Evolutionary conservation across 2,797 vertebrate genomes (phyloP).

Genomic region (Poeciliopsis paucimaculata): DNA sequence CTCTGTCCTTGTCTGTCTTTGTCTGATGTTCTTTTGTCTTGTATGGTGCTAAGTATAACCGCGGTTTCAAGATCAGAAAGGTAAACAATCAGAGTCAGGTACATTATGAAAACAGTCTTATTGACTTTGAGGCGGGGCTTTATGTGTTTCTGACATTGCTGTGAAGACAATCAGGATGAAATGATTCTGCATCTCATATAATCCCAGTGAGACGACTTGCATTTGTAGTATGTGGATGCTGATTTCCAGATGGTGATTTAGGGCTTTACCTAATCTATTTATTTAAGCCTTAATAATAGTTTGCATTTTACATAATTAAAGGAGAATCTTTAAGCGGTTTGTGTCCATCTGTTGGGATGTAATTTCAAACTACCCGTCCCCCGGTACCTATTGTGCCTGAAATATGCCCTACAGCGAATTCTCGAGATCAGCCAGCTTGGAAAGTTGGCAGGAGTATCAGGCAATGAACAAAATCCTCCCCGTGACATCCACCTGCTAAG

Average conservation of each 20-base stretch:
- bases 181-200: neutral
- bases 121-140: neutral
- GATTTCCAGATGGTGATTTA: neutral
- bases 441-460: conserved; percentile 16
- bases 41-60: conserved; percentile 20
- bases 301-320: conserved; percentile 28
- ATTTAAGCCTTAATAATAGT: neutral
- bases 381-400: neutral
- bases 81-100: conserved; percentile 8
- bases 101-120: conserved; percentile 14
- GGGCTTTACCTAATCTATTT: neutral
- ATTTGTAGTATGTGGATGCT: neutral
- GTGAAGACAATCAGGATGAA: neutral
- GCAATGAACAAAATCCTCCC: conserved; percentile 6
- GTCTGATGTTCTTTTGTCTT: conserved; percentile 25
- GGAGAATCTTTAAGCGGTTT: conserved; percentile 15
- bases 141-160: neutral
- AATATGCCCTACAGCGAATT: conserved; percentile 21
- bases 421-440: conserved; percentile 13
- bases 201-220: neutral
- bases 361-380: conserved; percentile 33
- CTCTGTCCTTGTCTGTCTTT: conserved; percentile 60
- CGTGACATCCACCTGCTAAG: conserved; percentile 27
- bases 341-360: conserved; percentile 33
- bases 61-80: conserved; percentile 12